Percentiles rank a stretch among this genome's conserved stretches.
Evolutionary conservation across 1,140 invertebrate species (phyloP).

Genomic region (Batillaria attramentaria): DNA sequence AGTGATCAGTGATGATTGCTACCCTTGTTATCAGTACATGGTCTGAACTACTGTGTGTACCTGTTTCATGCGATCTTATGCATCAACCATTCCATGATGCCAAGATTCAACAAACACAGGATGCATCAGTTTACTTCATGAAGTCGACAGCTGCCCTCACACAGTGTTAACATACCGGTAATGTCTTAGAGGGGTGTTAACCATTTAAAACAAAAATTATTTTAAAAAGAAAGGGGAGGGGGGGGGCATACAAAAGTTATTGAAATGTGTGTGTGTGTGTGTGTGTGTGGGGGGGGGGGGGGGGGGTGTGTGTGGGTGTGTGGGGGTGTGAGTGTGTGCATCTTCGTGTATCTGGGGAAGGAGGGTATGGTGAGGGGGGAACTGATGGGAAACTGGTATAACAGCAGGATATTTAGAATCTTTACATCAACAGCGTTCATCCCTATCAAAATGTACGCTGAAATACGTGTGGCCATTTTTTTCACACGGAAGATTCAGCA

Average conservation of each 20-base stretch:
- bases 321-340: not conserved
- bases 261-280: not conserved
- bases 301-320: not conserved
- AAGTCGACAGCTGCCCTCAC: too few relatives aligned
- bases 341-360: too few relatives aligned
- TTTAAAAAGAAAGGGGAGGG: not conserved
- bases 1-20: too few relatives aligned
- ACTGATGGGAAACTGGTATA: too few relatives aligned
- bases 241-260: not conserved
- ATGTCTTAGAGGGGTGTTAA: not conserved
- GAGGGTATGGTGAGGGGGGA: too few relatives aligned
- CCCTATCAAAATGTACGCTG: too few relatives aligned
- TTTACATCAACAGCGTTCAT: too few relatives aligned
- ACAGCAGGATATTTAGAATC: too few relatives aligned
- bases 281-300: not conserved
- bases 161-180: not conserved
- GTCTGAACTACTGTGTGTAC: too few relatives aligned
- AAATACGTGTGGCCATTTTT: too few relatives aligned
- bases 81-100: conserved; percentile 18
- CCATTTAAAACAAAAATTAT: not conserved
- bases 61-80: conserved; percentile 10
- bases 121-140: conserved; percentile 57
- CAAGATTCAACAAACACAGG: conserved; percentile 6
- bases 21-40: too few relatives aligned
- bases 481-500: too few relatives aligned